Evolutionary conservation across 1,140 invertebrate genomes (phyloP), one percentile per base, ranked within the genome.

Genomic region (Tachypleus tridentatus): DNA sequence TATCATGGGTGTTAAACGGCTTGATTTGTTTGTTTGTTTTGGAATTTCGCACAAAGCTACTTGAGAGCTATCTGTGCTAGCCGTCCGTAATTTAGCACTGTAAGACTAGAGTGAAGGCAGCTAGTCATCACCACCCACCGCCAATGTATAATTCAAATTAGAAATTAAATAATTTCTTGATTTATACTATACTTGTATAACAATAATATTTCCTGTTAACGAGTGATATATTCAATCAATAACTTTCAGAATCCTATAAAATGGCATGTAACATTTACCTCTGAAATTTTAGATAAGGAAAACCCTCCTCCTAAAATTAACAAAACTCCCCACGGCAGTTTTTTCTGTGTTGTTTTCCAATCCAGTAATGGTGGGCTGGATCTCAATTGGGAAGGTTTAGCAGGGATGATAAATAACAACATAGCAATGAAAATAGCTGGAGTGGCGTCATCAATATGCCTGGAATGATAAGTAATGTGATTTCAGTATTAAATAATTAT

Each of bases 221-320:
- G 29, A 29, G 29, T 29, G 29, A 29, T 29, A 29, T 29, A 29
- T 29, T 29, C 29, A 29, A 29, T 29, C 29, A 29, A 29, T 29
- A 29, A 29, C 62, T 64, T 49, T 57, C 3, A 60, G 49, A 52
- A 60, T 52, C 3, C 29, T 63, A 10, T 10, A 63, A 60, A 53
- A 8, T 60, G 3, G n/a, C 54, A 59, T 9, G 58, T 9, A 51
- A 8, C 60, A 29, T 29, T 67, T 71, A 78, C 77, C 70, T 87
- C 85, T 69, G 86, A 88, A 58, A 87, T 91, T 58, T 88, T 84
- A 0, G 92, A 91, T 11, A 97, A 79, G 0, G 91, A 90, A 76
- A 95, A 93, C 2, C 92, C 92, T 58, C 90, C 90, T 50, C 91
- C 85, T 11, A 82, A 69, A 8, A 82, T 70, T 2, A 82, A 66